Percentiles rank a stretch among this genome's conserved stretches.
These are phyloP conservation scores for Hirtodrosophila cameraria DNA, from an alignment of 2,888 invertebrate genomes.

Conservation along the genomic window DNA sequence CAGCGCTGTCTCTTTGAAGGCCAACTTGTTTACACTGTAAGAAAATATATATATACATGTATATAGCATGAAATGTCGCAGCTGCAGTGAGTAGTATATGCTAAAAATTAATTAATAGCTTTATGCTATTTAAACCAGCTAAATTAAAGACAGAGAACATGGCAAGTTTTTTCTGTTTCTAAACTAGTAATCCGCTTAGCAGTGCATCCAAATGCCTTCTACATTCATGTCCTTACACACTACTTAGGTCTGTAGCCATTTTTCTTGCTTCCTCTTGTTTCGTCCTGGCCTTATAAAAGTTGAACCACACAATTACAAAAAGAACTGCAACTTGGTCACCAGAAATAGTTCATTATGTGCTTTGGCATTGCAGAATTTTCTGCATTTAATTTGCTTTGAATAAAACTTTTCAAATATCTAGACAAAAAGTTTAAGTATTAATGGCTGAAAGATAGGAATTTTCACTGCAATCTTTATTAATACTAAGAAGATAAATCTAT, in stretches of 20 bases:
- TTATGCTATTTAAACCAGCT: constrained; percentile 65
- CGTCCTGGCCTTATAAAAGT: constrained; percentile 15
- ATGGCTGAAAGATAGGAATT: constrained; percentile 28
- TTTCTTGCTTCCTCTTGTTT: not conserved
- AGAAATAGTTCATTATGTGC: constrained; percentile 51
- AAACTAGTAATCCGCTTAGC: constrained; percentile 66
- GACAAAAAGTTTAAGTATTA: constrained; percentile 24
- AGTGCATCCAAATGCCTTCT: constrained; percentile 2
- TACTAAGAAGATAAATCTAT: no score
- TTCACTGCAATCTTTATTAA: not conserved
- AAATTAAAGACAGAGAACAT: constrained; percentile 29
- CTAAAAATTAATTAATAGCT: constrained; percentile 78
- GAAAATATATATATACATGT: constrained; percentile 20
- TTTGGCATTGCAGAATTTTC: constrained; percentile 25
- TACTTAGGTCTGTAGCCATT: no score
- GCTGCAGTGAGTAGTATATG: constrained; percentile 10
- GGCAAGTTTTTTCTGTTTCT: constrained; percentile 50
- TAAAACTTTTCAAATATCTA: constrained; percentile 57
- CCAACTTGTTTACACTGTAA: constrained; percentile 42
- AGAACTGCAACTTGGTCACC: constrained; percentile 42
- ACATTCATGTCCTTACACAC: not conserved
- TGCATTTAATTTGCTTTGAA: constrained; percentile 28
- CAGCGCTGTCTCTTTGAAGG: constrained; percentile 17
- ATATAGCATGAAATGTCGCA: constrained; percentile 36
- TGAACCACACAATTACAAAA: constrained; percentile 38